Evolutionary conservation across 2,797 vertebrate species (phyloP), one percentile per base, ranked within the genome.

Genomic region (Phalanger gymnotis): DNA sequence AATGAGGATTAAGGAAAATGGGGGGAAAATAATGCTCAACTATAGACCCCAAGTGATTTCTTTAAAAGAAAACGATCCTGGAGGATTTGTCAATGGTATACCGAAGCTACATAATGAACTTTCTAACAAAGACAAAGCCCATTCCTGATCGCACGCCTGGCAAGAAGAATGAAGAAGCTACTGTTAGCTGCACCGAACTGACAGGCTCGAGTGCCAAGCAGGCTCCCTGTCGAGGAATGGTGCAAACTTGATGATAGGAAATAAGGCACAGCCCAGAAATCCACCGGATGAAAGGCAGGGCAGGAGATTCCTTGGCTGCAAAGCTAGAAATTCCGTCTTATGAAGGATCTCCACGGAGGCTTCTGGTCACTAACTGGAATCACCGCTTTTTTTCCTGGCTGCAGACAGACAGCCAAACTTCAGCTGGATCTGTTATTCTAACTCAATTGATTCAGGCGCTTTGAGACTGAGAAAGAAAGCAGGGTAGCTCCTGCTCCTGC

Each of bases 391-490:
- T 93, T 47, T 40, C 40, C 40, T 97, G 92, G 96, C 96, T 91
- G 96, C 98, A 96, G 96, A 97, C 93, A 95, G 96, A 95, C 96
- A 98, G 98, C 95, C 97, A 97, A 98, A 98, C 98, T 98, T 98
- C 98, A 97, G 94, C 95, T 92, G 96, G 96, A 97, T 97, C 97
- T 97, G 97, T 96, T 98, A 97, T 98, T 98, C 98, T 98, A 98
- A 98, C 98, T 98, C 98, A 98, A 96, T 98, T 96, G 93, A 98
- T 98, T 98, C 97, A 81, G 52, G 96, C 95, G 97, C 98, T 98
- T 97, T 94, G 96, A 98, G 98, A 97, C 97, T 95, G 97, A 98
- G 98, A 95, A 53, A 97, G 98, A 98, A 98, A 98, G 98, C 98
- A 98, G 98, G 98, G 97, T 98, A 98, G 98, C 97, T 98, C 92